Conservation (phyloP, 2,888 invertebrate genomes). For the Cephus spinipes region DNA sequence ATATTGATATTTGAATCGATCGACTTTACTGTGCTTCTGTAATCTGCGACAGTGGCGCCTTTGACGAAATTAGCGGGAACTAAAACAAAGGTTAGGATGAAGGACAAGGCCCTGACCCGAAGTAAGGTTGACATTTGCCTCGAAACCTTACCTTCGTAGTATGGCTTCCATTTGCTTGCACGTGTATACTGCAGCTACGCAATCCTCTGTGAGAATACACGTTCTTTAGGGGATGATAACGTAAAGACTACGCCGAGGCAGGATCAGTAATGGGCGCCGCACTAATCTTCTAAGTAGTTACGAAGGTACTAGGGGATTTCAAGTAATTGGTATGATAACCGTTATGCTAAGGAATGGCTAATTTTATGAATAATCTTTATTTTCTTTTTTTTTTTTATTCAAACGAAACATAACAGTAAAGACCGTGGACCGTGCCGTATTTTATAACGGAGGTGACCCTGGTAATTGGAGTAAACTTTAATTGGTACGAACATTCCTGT, state of each 20-base stretch:
- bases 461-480: slow-evolving; percentile 24
- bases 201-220: neutral
- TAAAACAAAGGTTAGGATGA: slow-evolving; percentile 35
- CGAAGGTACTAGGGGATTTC: neutral
- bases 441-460: slow-evolving; percentile 11
- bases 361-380: neutral
- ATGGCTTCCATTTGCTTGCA: slow-evolving; percentile 49
- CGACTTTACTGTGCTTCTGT: neutral
- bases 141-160: slow-evolving; percentile 54
- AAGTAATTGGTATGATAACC: neutral
- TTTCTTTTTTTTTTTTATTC: neutral
- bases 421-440: neutral
- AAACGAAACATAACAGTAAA: neutral
- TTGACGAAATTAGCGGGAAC: neutral
- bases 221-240: neutral
- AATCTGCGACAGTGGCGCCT: neutral
- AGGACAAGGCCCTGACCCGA: slow-evolving; percentile 41
- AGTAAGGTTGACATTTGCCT: slow-evolving; percentile 53
- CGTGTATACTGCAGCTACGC: slow-evolving; percentile 4
- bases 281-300: neutral
- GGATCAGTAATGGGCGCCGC: neutral
- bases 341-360: neutral
- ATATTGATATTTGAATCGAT: neutral
- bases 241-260: neutral
- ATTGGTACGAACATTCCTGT: slow-evolving; percentile 11